Conservation (phyloP, 2,888 invertebrate genomes). For the Caenorhabditis virilis region DNA sequence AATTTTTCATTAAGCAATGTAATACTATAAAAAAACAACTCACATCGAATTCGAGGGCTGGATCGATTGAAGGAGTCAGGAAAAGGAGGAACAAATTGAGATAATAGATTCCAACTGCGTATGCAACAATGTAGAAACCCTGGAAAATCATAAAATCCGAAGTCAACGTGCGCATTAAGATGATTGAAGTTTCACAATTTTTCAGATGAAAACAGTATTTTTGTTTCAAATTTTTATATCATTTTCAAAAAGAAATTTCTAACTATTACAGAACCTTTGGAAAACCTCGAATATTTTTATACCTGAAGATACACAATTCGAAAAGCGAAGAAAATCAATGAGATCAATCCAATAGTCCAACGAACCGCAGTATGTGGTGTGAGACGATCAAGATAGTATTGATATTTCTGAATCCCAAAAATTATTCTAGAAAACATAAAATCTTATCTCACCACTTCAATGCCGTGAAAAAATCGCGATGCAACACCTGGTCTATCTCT, state of each 20-base stretch:
- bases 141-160: constrained; percentile 70
- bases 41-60: constrained; percentile 81
- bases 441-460: constrained; percentile 62
- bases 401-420: constrained; percentile 68
- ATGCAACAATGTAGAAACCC: constrained; percentile 99
- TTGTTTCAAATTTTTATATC: too few species aligned
- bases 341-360: constrained; percentile 62
- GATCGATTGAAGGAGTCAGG: constrained; percentile 98
- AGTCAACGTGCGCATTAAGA: too few species aligned
- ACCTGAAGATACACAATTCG: constrained; percentile 66
- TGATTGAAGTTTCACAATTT: too few species aligned
- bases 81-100: constrained; percentile 99
- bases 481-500: constrained; percentile 61
- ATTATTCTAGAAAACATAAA: too few species aligned
- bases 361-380: constrained; percentile 65
- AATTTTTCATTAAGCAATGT: background rate
- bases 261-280: too few species aligned
- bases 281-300: too few species aligned
- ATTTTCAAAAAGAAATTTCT: too few species aligned
- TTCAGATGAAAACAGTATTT: too few species aligned
- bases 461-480: constrained; percentile 56
- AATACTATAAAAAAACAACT: background rate
- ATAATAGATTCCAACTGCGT: constrained; percentile 97
- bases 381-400: constrained; percentile 66
- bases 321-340: constrained; percentile 55